phyloP scores from a whole-genome alignment of 2,888 invertebrate genomes.

The Nemotelus nigrinus region DNA sequence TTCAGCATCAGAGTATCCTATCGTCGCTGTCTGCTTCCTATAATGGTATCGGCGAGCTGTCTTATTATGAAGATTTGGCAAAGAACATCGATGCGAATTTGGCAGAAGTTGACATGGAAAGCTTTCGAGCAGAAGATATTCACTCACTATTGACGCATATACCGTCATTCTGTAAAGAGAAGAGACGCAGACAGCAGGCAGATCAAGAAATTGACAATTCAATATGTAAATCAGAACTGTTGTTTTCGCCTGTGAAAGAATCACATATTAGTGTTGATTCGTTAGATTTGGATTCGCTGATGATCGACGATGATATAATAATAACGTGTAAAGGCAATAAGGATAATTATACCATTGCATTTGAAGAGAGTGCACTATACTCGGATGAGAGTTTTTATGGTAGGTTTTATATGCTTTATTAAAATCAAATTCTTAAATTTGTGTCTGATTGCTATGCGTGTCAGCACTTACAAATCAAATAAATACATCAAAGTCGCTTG shows the following conservation, averaged over 20 bases:
- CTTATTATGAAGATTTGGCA: slow-evolving; percentile 85
- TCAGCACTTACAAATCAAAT: no score
- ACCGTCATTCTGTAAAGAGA: slow-evolving; percentile 77
- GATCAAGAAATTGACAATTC: slow-evolving; percentile 83
- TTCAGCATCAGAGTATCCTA: slow-evolving; percentile 81
- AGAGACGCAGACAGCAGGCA: slow-evolving; percentile 63
- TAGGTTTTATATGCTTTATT: slow-evolving; percentile 67
- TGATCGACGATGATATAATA: slow-evolving; percentile 84
- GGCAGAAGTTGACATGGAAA: slow-evolving; percentile 95
- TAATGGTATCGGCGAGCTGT: slow-evolving; percentile 74
- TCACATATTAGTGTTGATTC: slow-evolving; percentile 87
- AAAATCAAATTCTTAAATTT: no score
- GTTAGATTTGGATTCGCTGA: slow-evolving; percentile 82
- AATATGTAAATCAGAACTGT: slow-evolving; percentile 89
- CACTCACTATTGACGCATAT: slow-evolving; percentile 83
- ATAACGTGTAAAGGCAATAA: slow-evolving; percentile 92
- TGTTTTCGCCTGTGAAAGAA: slow-evolving; percentile 91
- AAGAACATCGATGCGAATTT: slow-evolving; percentile 91
- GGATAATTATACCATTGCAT: slow-evolving; percentile 94
- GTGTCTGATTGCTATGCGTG: no score
- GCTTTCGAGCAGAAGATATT: slow-evolving; percentile 90
- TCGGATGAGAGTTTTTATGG: slow-evolving; percentile 84
- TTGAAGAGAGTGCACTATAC: slow-evolving; percentile 88
- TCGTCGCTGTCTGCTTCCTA: slow-evolving; percentile 85
- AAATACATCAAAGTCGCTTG: no score